A percentile compares a stretch with the other conserved stretches of the same genome.
Conservation (phyloP, 2,797 vertebrate species). For the Catharus ustulatus region DNA sequence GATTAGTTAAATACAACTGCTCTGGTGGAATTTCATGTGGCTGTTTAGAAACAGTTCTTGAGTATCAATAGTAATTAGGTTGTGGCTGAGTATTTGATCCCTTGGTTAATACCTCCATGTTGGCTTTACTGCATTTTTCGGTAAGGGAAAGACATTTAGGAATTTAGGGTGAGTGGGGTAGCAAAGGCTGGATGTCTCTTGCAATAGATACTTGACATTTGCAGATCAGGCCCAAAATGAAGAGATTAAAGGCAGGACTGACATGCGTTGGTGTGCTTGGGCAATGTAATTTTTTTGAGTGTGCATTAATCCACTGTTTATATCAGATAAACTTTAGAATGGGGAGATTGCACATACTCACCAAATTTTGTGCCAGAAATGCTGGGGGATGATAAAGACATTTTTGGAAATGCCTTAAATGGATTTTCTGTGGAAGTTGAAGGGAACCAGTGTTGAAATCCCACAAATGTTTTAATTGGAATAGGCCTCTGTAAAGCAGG, state of each 20-base stretch:
- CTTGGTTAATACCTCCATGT: background rate
- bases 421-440: background rate
- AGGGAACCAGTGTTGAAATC: background rate
- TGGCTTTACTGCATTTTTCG: background rate
- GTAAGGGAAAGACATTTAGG: background rate
- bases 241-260: background rate
- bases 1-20: background rate
- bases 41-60: background rate
- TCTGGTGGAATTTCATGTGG: background rate
- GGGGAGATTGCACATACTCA: background rate
- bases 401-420: background rate
- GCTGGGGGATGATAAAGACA: background rate
- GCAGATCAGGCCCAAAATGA: background rate
- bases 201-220: background rate
- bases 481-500: background rate
- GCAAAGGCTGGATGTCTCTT: background rate
- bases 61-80: background rate
- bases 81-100: background rate
- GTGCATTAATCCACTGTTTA: background rate
- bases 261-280: background rate
- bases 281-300: background rate
- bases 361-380: background rate
- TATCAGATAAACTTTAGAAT: background rate
- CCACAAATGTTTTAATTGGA: background rate
- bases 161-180: background rate